Evolutionary conservation across 2,113 vertebrate genomes (phyloP), one percentile per base, ranked within the genome.

Genomic region (Picathartes gymnocephalus): DNA sequence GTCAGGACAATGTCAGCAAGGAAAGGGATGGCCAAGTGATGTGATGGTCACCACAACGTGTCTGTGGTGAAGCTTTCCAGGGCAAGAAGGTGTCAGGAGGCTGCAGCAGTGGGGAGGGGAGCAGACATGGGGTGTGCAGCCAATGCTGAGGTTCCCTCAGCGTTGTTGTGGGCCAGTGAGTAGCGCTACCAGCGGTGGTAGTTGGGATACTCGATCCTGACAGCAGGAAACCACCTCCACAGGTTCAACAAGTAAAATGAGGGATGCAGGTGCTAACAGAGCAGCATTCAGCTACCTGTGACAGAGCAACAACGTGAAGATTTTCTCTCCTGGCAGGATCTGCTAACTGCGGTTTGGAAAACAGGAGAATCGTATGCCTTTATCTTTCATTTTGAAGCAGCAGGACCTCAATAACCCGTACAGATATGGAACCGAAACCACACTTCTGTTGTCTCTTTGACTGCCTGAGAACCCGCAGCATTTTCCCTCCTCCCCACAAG

Each of bases 281-380:
- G 42, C 80, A 17, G 80, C 81, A 68, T 70, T 93, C 76, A 15
- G 51, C 48, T 42, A 89, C 84, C 47, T 69, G 17, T 78, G 91
- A 50, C 65, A 95, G 44, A 50, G 35, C 20, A 64, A 90, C 50
- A 91, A 80, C 30, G 21, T 28, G 73, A 96, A 35, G 61, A 91
- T 81, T 82, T 86, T 78, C 81, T 77, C 90, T 93, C 88, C 56
- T 62, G 73, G 79, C 44, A 71, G 69, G 65, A 54, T 80, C 64
- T 95, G 73, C 54, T 90, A 94, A 87, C 47, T 7, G 22, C 68
- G 92, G 7, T 74, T 91, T 91, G 88, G 37, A 91, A 90, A 95
- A 85, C 39, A 86, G 58, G 50, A 48, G 39, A 82, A 73, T 74
- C 60, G 37, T 11, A 66, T 6, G 27, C 2, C 53, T 88, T 86